phyloP scores from a whole-genome alignment of 2,113 vertebrate genomes.

The Megaceryle maxima region DNA sequence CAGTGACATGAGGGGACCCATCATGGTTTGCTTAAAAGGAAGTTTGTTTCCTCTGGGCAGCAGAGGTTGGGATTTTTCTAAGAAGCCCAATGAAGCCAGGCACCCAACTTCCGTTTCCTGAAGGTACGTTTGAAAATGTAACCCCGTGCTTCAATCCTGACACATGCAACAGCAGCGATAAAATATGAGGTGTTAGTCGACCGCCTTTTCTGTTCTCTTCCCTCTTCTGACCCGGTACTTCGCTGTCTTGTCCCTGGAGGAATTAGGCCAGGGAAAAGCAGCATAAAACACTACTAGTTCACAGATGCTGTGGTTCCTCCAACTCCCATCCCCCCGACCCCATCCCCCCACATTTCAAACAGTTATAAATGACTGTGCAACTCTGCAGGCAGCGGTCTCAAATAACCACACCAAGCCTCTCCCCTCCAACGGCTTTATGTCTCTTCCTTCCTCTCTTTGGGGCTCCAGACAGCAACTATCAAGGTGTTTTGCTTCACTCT shows the following conservation, averaged over 20 bases:
- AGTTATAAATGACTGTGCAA: constrained; percentile 63
- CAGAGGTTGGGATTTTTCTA: not conserved
- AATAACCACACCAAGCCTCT: constrained; percentile 64
- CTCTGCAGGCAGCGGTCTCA: constrained; percentile 61
- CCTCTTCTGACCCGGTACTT: not conserved
- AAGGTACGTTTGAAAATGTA: not conserved
- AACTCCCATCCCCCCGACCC: constrained; percentile 50
- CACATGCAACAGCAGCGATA: not conserved
- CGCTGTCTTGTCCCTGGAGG: not conserved
- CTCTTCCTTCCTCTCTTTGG: constrained; percentile 60
- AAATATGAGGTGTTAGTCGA: not conserved
- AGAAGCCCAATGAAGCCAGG: not conserved
- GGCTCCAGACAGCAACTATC: not conserved
- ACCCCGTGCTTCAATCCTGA: not conserved
- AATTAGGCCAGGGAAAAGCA: not conserved
- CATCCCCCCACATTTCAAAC: constrained; percentile 49
- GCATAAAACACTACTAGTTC: not conserved
- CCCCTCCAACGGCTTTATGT: constrained; percentile 57
- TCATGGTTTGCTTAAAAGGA: not conserved
- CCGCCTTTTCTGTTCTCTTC: not conserved
- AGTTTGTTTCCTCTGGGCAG: not conserved
- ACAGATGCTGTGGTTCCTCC: constrained; percentile 31
- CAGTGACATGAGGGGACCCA: not conserved
- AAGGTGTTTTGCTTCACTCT: constrained; percentile 32
- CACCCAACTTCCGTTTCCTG: not conserved